phyloP scores from a whole-genome alignment of 2,888 invertebrate genomes.

The Leptinotarsa tumamoca region DNA sequence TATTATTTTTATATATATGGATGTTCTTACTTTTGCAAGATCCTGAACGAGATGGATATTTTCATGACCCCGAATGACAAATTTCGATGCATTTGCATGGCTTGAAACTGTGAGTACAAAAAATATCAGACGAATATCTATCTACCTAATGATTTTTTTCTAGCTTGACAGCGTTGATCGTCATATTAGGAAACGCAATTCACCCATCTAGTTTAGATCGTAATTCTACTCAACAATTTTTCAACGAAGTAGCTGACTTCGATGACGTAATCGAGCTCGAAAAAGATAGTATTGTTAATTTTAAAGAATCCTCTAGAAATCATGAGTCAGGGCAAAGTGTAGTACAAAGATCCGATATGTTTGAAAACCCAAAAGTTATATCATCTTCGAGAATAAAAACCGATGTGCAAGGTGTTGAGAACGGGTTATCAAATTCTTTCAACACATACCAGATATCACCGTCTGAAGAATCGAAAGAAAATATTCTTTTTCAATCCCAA shows the following conservation, averaged over 20 bases:
- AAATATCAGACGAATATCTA: neutral
- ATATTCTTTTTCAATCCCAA: neutral
- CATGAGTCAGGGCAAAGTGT: neutral
- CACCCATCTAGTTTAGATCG: conserved; percentile 29
- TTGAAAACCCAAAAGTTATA: conserved; percentile 15
- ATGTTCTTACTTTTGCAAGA: conserved; percentile 31
- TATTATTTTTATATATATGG: conserved; percentile 35
- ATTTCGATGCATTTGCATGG: conserved; percentile 53
- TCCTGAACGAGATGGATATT: conserved; percentile 42
- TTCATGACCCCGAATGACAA: conserved; percentile 41
- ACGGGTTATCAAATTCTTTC: neutral
- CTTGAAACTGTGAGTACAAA: conserved; percentile 51
- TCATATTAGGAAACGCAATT: conserved; percentile 39
- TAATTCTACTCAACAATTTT: conserved; percentile 37
- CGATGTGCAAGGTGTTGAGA: conserved; percentile 25
- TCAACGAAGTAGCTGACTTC: conserved; percentile 50
- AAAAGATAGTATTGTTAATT: conserved; percentile 24
- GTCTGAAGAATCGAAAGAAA: neutral
- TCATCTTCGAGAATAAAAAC: conserved; percentile 26
- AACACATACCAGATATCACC: neutral
- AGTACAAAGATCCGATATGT: conserved; percentile 9
- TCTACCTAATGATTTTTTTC: conserved; percentile 19
- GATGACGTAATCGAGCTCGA: conserved; percentile 48
- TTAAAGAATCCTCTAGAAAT: conserved; percentile 16
- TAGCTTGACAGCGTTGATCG: conserved; percentile 42